A percentile compares a stretch with the other conserved stretches of the same genome.
These are phyloP conservation scores for Eupeodes latifasciatus DNA, from an alignment of 2,888 invertebrate genomes.

Conservation along the genomic window DNA sequence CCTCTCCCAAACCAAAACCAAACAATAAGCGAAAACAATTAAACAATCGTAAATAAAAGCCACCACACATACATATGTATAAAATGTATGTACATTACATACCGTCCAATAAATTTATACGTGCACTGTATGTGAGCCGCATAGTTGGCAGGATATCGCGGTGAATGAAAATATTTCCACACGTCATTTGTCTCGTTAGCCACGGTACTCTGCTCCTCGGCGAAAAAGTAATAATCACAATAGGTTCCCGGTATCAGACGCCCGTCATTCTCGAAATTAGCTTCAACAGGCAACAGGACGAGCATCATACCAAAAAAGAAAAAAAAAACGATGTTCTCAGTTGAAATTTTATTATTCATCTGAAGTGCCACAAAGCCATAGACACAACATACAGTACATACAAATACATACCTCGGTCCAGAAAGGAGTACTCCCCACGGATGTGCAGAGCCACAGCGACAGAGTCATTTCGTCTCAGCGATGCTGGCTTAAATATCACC, in stretches of 20 bases:
- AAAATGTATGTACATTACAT: conserved; percentile 42
- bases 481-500: conserved; percentile 67
- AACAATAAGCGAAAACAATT: conserved; percentile 58
- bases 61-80: conserved; percentile 3
- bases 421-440: conserved; percentile 67
- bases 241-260: conserved; percentile 90
- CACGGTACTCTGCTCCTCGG: conserved; percentile 84
- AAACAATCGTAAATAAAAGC: conserved; percentile 63
- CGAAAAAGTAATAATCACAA: conserved; percentile 94
- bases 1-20: conserved; percentile 1
- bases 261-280: conserved; percentile 92
- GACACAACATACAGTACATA: not conserved
- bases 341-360: conserved; percentile 48
- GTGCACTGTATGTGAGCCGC: conserved; percentile 95
- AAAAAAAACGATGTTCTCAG: conserved; percentile 18
- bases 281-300: conserved; percentile 85
- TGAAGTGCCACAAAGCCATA: conserved; percentile 24
- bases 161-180: conserved; percentile 94
- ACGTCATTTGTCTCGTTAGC: conserved; percentile 84
- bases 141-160: conserved; percentile 97
- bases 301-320: conserved; percentile 38
- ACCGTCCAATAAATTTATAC: conserved; percentile 95
- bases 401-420: conserved; percentile 60
- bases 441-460: conserved; percentile 49
- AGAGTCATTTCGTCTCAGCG: conserved; percentile 56